Conservation (phyloP, 1,140 invertebrate genomes). For the Solenopsis fugax region DNA sequence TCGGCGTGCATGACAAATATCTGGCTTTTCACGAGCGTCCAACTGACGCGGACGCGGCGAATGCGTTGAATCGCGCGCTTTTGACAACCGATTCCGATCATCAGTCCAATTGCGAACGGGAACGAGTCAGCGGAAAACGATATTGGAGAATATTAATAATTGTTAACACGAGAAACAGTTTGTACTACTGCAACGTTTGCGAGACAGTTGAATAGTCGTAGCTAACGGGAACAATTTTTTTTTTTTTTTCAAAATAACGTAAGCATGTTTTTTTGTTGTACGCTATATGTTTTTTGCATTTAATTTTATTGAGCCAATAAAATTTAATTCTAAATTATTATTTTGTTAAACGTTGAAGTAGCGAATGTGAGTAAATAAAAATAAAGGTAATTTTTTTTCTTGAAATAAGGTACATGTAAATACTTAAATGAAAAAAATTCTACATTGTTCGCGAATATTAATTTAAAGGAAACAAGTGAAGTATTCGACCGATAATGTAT, state of each 20-base stretch:
- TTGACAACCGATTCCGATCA: neutral
- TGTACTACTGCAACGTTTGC: neutral
- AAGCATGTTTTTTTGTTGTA: neutral
- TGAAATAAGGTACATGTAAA: neutral
- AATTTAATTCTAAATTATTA: slow-evolving; percentile 13
- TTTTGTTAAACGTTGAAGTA: neutral
- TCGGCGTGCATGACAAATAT: slow-evolving; percentile 51
- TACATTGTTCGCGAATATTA: neutral
- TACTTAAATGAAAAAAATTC: neutral
- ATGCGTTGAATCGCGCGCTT: neutral
- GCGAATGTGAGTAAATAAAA: neutral
- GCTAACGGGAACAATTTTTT: neutral
- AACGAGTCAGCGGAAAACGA: neutral
- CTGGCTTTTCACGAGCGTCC: slow-evolving; percentile 47
- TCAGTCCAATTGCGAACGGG: neutral
- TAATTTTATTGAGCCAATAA: neutral
- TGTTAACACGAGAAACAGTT: neutral
- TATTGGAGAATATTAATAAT: slow-evolving; percentile 15
- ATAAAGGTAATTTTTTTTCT: neutral
- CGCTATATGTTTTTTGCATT: neutral
- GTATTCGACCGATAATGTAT: no score
- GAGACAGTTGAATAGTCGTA: neutral
- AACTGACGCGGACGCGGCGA: slow-evolving; percentile 31
- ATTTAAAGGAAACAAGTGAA: no score
- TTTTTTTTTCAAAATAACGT: neutral